Base-by-base conservation (phyloP, 2,888 invertebrate genomes). In the Orthosia gothica region DNA sequence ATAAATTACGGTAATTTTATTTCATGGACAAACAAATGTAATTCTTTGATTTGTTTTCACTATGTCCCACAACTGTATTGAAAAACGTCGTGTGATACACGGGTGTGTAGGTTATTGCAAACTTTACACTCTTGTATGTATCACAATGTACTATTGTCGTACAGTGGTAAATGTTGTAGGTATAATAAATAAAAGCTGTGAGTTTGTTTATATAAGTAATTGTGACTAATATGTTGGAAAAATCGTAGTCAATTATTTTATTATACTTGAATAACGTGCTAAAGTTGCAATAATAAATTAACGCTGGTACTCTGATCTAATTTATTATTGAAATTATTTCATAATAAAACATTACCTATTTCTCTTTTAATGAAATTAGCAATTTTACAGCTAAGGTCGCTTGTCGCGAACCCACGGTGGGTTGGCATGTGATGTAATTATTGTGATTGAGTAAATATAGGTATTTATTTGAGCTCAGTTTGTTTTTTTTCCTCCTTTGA, bases 401-500 rank as follows among this genome's bases (percentile, higher is more conserved):
- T 23, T 23, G n/a, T 49, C n/a, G 64, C 49, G n/a, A 20, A 57
- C 2, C 49, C 7, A 40, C 16, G 49, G n/a, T 50, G n/a, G n/a
- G n/a, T n/a, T n/a, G n/a, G n/a, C n/a, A n/a, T 57, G 32, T 32
- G 5, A 70, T 58, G 50, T 9, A 1, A 58, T 50, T 18, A 47
- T 7, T 20, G 45, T 47, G 0, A 49, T 54, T 55, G 15, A 63
- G 3, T 23, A 40, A 54, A 40, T 64, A 49, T 50, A 65, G 11
- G 12, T 76, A 50, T 26, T 49, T 50, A 18, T 15, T 49, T 15
- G 9, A 40, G 23, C 12, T 40, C n/a, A 13, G 3, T 3, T 32
- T 5, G 68, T 59, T 52, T 75, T 40, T 54, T 69, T 75, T 54
- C 49, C 69, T 4, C 12, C 4, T 40, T n/a, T 40, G n/a, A 57